Percentiles rank a stretch among this genome's conserved stretches.
Evolutionary conservation across 2,888 invertebrate species (phyloP).

Genomic region (Branchipolynoe longqiensis): DNA sequence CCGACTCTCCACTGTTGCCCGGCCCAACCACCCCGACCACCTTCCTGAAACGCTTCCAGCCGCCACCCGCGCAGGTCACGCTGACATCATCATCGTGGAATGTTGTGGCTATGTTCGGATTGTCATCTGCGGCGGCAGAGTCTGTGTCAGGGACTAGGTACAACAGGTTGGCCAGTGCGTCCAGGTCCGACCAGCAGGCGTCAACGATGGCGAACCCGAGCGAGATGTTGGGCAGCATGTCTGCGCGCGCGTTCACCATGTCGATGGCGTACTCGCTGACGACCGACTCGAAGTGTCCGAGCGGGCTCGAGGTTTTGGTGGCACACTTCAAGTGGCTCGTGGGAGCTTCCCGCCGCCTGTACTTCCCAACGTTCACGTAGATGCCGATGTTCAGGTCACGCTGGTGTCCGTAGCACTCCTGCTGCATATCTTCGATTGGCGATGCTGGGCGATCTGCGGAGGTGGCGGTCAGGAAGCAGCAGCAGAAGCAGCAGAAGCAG

Average conservation of each 20-base stretch:
- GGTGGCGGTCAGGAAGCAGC: not conserved
- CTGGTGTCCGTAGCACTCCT: conserved; percentile 7
- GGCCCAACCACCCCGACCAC: conserved; percentile 54
- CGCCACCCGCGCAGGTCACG: not conserved
- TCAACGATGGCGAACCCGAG: conserved; percentile 71
- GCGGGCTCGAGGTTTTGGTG: not conserved
- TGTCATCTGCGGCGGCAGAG: not conserved
- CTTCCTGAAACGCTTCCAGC: not conserved
- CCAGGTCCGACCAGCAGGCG: conserved; percentile 69
- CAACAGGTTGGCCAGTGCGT: conserved; percentile 67
- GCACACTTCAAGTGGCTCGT: not conserved
- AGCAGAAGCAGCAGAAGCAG: not conserved
- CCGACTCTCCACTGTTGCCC: not conserved
- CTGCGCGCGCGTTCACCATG: conserved; percentile 66
- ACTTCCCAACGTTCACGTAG: not conserved
- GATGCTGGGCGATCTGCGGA: too few species aligned
- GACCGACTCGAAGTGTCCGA: conserved; percentile 42
- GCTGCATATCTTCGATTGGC: not conserved
- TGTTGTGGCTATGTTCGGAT: not conserved
- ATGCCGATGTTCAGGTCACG: conserved; percentile 15
- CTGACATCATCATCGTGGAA: not conserved
- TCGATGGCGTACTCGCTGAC: conserved; percentile 68
- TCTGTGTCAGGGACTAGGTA: conserved; percentile 62
- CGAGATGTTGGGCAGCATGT: conserved; percentile 68
- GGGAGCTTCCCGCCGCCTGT: not conserved